Base-by-base conservation (phyloP, 2,888 invertebrate species). In the Frankliniella intonsa region DNA sequence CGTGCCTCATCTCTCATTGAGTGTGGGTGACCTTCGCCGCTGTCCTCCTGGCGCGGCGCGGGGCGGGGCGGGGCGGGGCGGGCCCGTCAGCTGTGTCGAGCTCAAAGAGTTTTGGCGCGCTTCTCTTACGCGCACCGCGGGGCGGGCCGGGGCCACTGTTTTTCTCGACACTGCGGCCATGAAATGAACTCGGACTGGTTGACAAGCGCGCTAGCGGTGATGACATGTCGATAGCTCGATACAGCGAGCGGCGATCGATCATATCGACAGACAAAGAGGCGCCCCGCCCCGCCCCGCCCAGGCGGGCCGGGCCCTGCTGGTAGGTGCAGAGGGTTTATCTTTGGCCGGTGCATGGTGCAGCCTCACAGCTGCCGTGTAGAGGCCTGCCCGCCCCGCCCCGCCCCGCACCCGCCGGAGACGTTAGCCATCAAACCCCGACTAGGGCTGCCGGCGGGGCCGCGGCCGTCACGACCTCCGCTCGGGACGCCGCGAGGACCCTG, bases 351-450 rank as follows among this genome's bases (percentile, higher is more conserved):
- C 69, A 76, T 9, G 22, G 22, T 25, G 69, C 69, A 76, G 69
- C 69, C 69, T 11, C 69, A 17, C 65, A 65, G 65, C 65, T 17
- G 17, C 55, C 38, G 55, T 12, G 55, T 8, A 8, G 55, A 12
- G 55, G 14, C 12, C 55, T 12, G 55, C 5, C 14, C 55, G 55
- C 55, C 55, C 55, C 55, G 12, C 55, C 14, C 14, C 55, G 55
- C 17, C 17, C 12, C 55, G 17, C 12, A 2, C 55, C 14, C 55
- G 2, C 14, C 14, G 10, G 25, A 76, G 69, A 76, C 69, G 69
- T 76, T 76, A 76, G 12, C 69, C 69, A 76, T 76, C 69, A 76
- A 76, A 76, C 69, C 25, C 10, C 11, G 25, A 25, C 69, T 76
- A 76, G 69, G 25, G 69, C 69, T 76, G 69, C 69, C 22, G 22